A percentile compares a stretch with the other conserved stretches of the same genome.
phyloP scores from a whole-genome alignment of 2,113 vertebrate species.

The Mirounga angustirostris region DNA sequence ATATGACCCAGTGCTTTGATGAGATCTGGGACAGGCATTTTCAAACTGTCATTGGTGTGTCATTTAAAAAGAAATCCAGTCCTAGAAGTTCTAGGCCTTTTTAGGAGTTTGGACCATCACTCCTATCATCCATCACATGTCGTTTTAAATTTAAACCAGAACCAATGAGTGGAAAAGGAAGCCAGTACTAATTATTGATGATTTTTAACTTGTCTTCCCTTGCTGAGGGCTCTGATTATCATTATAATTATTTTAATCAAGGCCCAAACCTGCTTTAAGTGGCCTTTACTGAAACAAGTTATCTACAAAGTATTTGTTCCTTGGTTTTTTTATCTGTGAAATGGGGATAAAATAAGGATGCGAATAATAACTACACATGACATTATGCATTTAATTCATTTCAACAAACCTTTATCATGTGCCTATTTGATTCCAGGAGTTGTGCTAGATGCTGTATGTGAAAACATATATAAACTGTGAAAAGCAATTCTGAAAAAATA shows the following conservation, averaged over 20 bases:
- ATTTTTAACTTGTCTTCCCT: conserved; percentile 2
- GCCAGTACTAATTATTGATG: neutral
- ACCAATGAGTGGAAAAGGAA: neutral
- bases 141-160: conserved; percentile 54
- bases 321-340: conserved; percentile 39
- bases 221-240: neutral
- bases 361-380: conserved; percentile 10
- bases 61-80: conserved; percentile 49
- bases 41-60: conserved; percentile 63
- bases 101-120: conserved; percentile 10
- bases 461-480: conserved; percentile 56
- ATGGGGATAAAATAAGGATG: neutral
- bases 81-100: conserved; percentile 47
- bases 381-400: conserved; percentile 34
- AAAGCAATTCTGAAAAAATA: conserved; percentile 17
- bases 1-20: conserved; percentile 76
- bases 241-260: conserved; percentile 29
- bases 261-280: neutral
- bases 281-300: neutral
- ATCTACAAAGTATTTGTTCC: conserved; percentile 22
- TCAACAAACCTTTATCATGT: conserved; percentile 23
- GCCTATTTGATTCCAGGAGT: neutral
- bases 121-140: neutral
- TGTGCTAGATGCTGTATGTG: conserved; percentile 29
- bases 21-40: conserved; percentile 75